Evolutionary conservation across 2,888 invertebrate species (phyloP).

Genomic region (Aphodius sticticus): DNA sequence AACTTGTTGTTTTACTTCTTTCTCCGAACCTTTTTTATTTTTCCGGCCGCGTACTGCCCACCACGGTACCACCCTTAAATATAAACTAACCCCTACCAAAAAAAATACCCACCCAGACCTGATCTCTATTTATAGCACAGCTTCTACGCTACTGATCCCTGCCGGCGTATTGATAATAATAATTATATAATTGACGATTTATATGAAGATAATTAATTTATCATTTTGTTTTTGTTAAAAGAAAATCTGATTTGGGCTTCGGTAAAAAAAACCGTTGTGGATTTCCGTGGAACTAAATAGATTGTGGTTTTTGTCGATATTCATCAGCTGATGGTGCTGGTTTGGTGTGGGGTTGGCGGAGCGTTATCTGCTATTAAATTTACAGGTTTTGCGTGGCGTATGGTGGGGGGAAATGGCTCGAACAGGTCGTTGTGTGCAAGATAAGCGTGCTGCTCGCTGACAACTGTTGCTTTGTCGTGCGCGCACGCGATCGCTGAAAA

Average conservation of each 20-base stretch:
- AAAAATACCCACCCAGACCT: background rate
- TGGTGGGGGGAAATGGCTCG: slow-evolving; percentile 13
- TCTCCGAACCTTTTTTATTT: background rate
- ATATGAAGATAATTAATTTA: too few relatives aligned
- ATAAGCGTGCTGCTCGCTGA: slow-evolving; percentile 16
- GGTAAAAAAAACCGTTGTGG: too few relatives aligned
- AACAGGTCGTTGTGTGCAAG: slow-evolving; percentile 14
- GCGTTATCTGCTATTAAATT: background rate
- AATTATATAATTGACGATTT: background rate
- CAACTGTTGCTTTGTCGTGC: slow-evolving; percentile 20
- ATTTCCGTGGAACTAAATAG: too few relatives aligned
- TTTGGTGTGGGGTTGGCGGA: too few relatives aligned
- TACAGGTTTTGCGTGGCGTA: background rate
- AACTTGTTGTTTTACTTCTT: slow-evolving; percentile 8
- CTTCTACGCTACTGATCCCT: background rate
- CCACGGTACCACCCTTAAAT: background rate
- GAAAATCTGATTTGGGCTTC: too few relatives aligned
- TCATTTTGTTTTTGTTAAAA: too few relatives aligned
- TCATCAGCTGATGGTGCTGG: too few relatives aligned
- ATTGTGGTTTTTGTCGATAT: background rate
- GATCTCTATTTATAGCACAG: background rate
- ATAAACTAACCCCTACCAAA: background rate
- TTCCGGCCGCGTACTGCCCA: background rate
- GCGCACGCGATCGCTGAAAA: background rate
- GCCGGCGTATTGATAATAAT: background rate